Evolutionary conservation across 1,140 invertebrate genomes (phyloP).

Genomic region (Zaprionus nigranus): DNA sequence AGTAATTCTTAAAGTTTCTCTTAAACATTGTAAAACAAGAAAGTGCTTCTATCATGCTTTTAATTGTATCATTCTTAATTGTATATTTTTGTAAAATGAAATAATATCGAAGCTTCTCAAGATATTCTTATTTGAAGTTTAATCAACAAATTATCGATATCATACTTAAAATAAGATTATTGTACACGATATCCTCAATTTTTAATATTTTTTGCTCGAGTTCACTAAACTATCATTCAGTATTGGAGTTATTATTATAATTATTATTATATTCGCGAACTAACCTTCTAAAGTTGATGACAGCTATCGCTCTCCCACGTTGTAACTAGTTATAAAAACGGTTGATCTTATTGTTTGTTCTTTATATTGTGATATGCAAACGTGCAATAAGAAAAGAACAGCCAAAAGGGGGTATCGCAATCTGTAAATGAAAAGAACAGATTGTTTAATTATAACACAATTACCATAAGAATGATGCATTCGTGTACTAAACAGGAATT

Average conservation of each 20-base stretch:
- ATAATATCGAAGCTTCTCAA: too few species aligned
- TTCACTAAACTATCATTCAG: neutral
- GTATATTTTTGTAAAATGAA: too few species aligned
- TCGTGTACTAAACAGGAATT: neutral
- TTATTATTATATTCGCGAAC: constrained; percentile 26
- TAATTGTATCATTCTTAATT: too few species aligned
- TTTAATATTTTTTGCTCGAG: neutral
- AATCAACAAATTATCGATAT: too few species aligned
- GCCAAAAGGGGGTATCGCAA: neutral
- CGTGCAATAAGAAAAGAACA: constrained; percentile 30
- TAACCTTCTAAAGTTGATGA: constrained; percentile 55
- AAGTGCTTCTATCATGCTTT: too few species aligned
- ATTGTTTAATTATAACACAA: constrained; percentile 23
- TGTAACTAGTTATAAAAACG: constrained; percentile 33
- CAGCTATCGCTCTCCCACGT: constrained; percentile 40
- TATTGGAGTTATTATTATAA: neutral
- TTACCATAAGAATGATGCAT: neutral
- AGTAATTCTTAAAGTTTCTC: too few species aligned
- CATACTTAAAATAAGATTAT: too few species aligned
- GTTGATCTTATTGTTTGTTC: constrained; percentile 18
- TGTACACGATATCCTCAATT: too few species aligned
- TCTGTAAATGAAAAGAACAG: constrained; percentile 22
- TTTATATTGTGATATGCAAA: neutral
- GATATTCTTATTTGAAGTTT: neutral
- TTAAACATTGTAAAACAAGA: too few species aligned